Base-by-base conservation (phyloP, 92 coral and sea anemone species). In the Siderastrea radians region DNA sequence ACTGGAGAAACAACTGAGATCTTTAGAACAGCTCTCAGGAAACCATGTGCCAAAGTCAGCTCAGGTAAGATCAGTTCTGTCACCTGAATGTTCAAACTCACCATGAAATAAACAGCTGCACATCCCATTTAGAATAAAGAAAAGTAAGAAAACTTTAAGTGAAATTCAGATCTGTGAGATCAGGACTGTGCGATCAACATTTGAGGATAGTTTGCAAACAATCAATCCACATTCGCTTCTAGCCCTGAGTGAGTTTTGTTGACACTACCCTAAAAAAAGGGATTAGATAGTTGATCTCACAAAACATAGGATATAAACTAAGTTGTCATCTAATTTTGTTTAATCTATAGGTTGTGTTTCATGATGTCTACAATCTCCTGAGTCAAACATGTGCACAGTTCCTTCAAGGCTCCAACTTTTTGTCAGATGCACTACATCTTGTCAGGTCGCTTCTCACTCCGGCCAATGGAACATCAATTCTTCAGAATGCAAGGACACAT, bases 391-490 rank as follows among this genome's bases (percentile, higher is more conserved):
- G 80, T 8, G 17, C 52, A 9, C 60, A 73, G 72, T 73, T 72
- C 12, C 60, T 84, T 74, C 87, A 74, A 72, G 87, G 87, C 62
- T 59, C 87, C 80, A 62, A 84, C 74, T 43, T 50, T 74, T 12
- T 84, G 61, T 62, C 87, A 13, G 87, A 84, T 49, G 87, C 87
- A 17, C 52, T 84, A 3, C 71, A 84, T 74, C 87, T 73, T 62
- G 80, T 84, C 14, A 74, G 43, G 0, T 72, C 79, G 8, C 7
- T 19, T 51, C 73, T 73, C 52, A 59, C 79, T 6, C 72, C 44
- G 38, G 45, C 10, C 3, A 49, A 73, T 38, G 80, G 72, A 59
- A 44, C 38, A 17, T 46, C 6, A 49, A 53, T 9, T 5, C 9
- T 53, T 75, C n/a, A 53, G 49, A 50, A 15, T 47, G 79, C 11